Evolutionary conservation across 2,797 vertebrate genomes (phyloP).

Genomic region (Tarsius wallacei): DNA sequence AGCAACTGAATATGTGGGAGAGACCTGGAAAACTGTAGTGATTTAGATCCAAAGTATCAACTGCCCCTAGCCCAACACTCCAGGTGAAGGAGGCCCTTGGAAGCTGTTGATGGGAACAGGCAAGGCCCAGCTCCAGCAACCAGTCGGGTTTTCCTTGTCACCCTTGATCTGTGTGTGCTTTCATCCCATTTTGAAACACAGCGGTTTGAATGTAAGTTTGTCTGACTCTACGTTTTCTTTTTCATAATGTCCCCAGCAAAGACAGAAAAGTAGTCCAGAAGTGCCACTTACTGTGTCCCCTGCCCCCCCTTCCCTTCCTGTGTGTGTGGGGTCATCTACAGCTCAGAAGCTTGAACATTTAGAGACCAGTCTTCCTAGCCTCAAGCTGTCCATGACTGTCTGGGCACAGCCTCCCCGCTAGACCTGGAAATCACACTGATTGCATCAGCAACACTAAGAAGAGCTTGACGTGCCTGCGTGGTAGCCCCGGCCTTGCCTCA

Average conservation of each 20-base stretch:
- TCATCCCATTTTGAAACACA: conserved; percentile 29
- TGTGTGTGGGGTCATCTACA: neutral
- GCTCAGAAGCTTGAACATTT: neutral
- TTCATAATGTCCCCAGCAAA: neutral
- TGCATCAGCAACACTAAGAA: neutral
- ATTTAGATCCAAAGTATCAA: neutral
- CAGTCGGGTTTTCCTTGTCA: neutral
- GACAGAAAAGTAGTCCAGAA: neutral
- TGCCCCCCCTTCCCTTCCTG: neutral
- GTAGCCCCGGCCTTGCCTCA: neutral
- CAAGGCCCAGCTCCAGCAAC: neutral
- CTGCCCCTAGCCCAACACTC: neutral
- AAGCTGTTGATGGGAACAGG: neutral
- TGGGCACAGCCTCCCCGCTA: neutral
- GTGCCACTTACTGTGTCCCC: neutral
- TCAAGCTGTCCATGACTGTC: neutral
- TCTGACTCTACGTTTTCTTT: neutral
- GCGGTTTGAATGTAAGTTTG: neutral
- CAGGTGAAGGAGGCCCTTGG: neutral
- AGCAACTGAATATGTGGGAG: neutral
- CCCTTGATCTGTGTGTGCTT: neutral
- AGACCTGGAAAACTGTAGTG: neutral
- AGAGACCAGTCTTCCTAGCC: neutral
- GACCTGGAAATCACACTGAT: neutral
- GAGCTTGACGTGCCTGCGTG: fast-evolving